Evolutionary conservation across 2,797 vertebrate species (phyloP).

Genomic region (Microcaecilia unicolor): DNA sequence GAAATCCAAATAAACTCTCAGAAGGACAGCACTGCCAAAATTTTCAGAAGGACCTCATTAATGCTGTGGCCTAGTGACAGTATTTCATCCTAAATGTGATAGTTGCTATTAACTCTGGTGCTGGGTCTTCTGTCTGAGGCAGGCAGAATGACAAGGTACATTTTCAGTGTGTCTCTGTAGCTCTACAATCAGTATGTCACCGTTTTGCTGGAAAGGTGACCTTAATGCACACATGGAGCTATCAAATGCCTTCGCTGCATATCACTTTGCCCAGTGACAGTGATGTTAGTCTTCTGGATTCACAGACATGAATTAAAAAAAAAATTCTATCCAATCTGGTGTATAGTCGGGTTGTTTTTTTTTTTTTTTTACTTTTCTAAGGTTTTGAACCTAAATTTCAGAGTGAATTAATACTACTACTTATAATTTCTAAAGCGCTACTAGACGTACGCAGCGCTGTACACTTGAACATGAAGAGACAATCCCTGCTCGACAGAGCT

Average conservation of each 20-base stretch:
- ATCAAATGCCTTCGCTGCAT: neutral
- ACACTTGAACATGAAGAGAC: no score
- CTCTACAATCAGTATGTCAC: accelerated
- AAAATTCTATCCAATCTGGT: no score
- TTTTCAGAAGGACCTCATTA: neutral
- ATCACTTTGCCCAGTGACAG: neutral
- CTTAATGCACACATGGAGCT: accelerated
- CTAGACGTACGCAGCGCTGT: no score
- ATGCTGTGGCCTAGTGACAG: neutral
- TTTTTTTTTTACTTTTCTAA: no score
- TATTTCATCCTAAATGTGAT: neutral
- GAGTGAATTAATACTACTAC: no score
- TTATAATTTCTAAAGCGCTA: no score
- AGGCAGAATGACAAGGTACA: neutral
- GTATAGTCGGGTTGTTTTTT: no score
- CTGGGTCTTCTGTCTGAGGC: neutral
- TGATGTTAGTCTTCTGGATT: neutral
- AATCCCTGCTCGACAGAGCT: no score
- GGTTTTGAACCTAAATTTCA: no score
- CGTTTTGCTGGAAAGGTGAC: neutral
- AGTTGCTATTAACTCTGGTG: slow-evolving; percentile 1
- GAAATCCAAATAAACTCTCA: neutral
- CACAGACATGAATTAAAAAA: no score
- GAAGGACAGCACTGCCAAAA: slow-evolving; percentile 1
- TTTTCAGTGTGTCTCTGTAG: neutral